phyloP scores from a whole-genome alignment of 1,140 invertebrate species.

The Drosophila micromelanica region DNA sequence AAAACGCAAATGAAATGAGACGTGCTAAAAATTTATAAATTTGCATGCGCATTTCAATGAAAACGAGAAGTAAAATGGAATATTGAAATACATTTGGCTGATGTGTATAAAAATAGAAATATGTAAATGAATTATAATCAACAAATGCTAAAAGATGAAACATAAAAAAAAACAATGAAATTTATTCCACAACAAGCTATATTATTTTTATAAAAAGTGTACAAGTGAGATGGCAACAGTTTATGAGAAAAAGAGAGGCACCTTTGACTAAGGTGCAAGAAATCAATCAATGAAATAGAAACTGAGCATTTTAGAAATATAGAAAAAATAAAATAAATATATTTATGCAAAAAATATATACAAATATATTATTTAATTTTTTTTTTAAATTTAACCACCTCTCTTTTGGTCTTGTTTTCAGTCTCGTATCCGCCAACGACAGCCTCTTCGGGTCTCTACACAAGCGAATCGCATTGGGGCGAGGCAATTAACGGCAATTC shows the following conservation, averaged over 20 bases:
- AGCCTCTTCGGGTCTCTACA: constrained; percentile 58
- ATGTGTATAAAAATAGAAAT: constrained; percentile 16
- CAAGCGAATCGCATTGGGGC: constrained; percentile 70
- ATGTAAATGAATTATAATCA: constrained; percentile 38
- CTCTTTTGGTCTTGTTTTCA: constrained; percentile 24
- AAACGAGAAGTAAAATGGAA: constrained; percentile 8
- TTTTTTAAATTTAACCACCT: no score
- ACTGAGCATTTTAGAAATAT: no score
- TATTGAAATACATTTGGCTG: constrained; percentile 29
- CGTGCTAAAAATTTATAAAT: constrained; percentile 64
- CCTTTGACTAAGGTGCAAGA: no score
- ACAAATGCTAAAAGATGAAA: constrained; percentile 5
- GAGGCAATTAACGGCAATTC: constrained; percentile 51
- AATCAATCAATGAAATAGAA: no score
- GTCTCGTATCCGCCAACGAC: constrained; percentile 80
- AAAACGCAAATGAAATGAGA: constrained; percentile 51
- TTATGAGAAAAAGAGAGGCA: no score
- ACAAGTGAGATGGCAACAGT: neutral
- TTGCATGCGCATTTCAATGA: constrained; percentile 53
- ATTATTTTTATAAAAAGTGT: neutral
- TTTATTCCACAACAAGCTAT: neutral
- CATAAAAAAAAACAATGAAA: constrained; percentile 7
- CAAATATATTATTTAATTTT: no score
- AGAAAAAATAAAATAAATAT: no score
- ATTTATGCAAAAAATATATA: no score